Base-by-base conservation (phyloP, 2,797 vertebrate species). In the Enteromius radiatus region DNA sequence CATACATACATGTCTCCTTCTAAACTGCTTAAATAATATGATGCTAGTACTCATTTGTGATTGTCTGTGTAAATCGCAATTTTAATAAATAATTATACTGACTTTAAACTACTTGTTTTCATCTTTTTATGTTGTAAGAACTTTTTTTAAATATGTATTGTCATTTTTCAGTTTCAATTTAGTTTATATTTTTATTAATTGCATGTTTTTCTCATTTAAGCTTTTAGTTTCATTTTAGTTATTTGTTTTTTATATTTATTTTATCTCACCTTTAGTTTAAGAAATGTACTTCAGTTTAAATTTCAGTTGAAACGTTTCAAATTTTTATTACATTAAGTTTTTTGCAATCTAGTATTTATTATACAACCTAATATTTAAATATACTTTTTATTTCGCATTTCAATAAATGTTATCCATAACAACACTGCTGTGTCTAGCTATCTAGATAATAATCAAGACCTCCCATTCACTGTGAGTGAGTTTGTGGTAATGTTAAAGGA, bases 371-470 rank as follows among this genome's bases (percentile, higher is more conserved):
- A 38, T 14, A n/a, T 67, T 14, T 67, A n/a, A n/a, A 3, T 41
- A 17, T 7, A 1, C n/a, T 9, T 26, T 69, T 43, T 15, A 7
- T 43, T 23, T 15, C 0, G 41, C 21, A 23, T 68, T 69, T 26
- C 38, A 41, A 21, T 41, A 38, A 3, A 10, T 5, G 65, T 5
- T 68, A 69, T 23, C 38, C 21, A 38, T 12, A 65, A 69, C 14
- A 11, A 23, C 47, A 52, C 1, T 8, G 47, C 31, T 52, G 14
- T 33, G 0, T 78, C 52, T 4, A 41, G 23, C n/a, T 68, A 52
- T 41, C 26, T 71, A 23, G 36, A 61, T 71, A 45, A 71, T 47
- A 68, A 79, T 80, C 28, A 47, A 14, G 68, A 70, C 33, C 49
- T 80, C 59, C 49, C 52, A 59, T 54, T 52, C 23, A 43, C 47